These are phyloP conservation scores for Haplochromis vanheusdeni DNA, from an alignment of 2,113 vertebrate genomes.

Conservation along the genomic window DNA sequence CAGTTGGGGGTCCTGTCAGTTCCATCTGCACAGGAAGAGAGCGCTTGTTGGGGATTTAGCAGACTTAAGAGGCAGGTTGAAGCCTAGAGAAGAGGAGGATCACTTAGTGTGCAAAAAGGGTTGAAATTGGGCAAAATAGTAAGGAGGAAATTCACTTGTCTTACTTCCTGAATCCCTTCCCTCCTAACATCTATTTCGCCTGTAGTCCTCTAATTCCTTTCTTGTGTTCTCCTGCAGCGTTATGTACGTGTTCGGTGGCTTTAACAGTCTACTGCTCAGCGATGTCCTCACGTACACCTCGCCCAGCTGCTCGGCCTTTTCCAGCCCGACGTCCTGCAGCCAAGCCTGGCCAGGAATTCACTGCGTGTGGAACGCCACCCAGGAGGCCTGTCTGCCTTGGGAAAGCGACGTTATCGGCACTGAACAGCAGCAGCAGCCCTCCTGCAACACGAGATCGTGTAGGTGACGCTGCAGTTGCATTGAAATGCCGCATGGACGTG, in stretches of 20 bases:
- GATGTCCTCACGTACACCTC: conserved; percentile 85
- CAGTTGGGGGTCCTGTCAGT: not conserved
- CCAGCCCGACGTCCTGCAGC: conserved; percentile 40
- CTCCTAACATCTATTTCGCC: not conserved
- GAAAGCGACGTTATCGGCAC: conserved; percentile 43
- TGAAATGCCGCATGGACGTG: not conserved
- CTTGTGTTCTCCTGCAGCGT: conserved; percentile 61
- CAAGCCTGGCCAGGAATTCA: conserved; percentile 75
- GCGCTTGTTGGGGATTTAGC: not conserved
- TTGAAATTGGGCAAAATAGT: not conserved
- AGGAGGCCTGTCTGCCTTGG: conserved; percentile 77
- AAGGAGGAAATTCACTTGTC: not conserved
- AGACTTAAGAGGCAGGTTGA: not conserved
- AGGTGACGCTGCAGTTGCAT: conserved; percentile 27
- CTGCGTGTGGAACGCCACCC: conserved; percentile 78
- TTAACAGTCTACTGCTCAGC: conserved; percentile 92
- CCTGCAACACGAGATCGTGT: conserved; percentile 78
- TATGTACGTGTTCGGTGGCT: conserved; percentile 96
- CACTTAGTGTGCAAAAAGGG: not conserved
- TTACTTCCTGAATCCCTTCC: not conserved
- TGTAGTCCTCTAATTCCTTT: not conserved
- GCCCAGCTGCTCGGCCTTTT: conserved; percentile 76
- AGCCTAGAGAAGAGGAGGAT: not conserved
- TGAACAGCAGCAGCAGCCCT: conserved; percentile 30
- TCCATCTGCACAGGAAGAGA: not conserved